Evolutionary conservation across 2,797 vertebrate genomes (phyloP).

Genomic region (Crenichthys baileyi): DNA sequence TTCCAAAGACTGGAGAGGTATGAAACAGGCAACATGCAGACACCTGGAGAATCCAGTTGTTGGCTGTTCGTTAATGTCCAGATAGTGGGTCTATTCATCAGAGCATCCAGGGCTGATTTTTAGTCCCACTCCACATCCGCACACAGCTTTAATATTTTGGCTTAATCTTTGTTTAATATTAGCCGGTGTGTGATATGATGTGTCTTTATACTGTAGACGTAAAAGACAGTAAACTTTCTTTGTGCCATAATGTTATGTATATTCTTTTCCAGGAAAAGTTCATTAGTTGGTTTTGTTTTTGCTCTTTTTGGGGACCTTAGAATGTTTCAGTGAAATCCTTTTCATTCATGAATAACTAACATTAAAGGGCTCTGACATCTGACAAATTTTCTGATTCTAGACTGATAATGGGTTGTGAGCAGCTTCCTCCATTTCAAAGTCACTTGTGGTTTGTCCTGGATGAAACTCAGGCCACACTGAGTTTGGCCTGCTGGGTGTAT

Average conservation of each 20-base stretch:
- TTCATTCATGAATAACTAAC: slow-evolving; percentile 33
- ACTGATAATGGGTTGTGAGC: slow-evolving; percentile 40
- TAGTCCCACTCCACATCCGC: neutral
- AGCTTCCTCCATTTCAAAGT: slow-evolving; percentile 39
- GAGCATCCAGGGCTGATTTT: neutral
- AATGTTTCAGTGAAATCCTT: slow-evolving; percentile 29
- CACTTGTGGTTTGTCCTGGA: slow-evolving; percentile 44
- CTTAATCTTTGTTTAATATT: neutral
- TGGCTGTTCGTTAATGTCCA: neutral
- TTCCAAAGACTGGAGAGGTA: neutral
- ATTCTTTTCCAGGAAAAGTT: neutral
- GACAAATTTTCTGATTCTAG: slow-evolving; percentile 46
- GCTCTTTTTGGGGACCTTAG: slow-evolving; percentile 8
- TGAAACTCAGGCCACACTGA: slow-evolving; percentile 44
- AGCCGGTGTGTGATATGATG: neutral
- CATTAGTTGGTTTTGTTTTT: neutral
- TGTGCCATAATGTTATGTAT: too few relatives aligned
- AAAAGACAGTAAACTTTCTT: neutral
- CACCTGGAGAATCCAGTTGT: too few relatives aligned
- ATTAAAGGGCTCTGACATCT: slow-evolving; percentile 55
- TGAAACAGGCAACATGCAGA: neutral
- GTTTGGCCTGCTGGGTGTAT: slow-evolving; percentile 24
- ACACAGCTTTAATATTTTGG: neutral
- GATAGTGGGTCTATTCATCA: neutral
- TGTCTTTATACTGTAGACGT: neutral